phyloP scores from a whole-genome alignment of 2,797 vertebrate species.

The Thripadectes ignobilis region DNA sequence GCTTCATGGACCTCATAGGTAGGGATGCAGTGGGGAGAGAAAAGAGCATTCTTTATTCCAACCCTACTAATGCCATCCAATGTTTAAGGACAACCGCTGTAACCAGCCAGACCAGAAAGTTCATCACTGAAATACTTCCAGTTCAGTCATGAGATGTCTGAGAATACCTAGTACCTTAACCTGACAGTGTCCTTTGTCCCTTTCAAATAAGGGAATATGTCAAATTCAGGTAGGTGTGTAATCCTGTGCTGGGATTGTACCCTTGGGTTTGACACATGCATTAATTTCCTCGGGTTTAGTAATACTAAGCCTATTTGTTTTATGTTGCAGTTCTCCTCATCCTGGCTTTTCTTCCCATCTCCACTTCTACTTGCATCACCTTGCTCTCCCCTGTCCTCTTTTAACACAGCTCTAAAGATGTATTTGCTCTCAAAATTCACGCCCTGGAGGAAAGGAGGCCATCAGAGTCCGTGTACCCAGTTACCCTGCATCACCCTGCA shows the following conservation, averaged over 20 bases:
- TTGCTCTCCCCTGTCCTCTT: background rate
- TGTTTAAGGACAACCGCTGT: background rate
- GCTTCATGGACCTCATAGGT: background rate
- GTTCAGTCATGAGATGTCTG: background rate
- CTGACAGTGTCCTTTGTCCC: background rate
- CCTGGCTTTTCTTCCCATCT: background rate
- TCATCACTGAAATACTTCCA: background rate
- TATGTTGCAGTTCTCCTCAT: background rate
- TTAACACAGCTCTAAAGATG: background rate
- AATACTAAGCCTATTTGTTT: background rate
- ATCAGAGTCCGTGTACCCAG: background rate
- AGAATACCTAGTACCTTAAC: background rate
- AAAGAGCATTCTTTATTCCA: background rate
- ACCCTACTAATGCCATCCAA: background rate
- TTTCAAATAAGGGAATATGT: background rate
- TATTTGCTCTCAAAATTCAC: background rate
- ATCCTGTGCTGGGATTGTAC: background rate
- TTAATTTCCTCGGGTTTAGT: background rate
- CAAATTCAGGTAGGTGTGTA: background rate
- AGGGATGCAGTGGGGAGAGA: background rate
- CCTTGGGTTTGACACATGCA: background rate
- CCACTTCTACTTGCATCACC: background rate
- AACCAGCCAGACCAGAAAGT: background rate
- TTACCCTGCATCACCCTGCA: background rate
- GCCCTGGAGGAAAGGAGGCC: background rate